Base-by-base conservation (phyloP, 2,888 invertebrate species). In the Eubasilissa splendida region DNA sequence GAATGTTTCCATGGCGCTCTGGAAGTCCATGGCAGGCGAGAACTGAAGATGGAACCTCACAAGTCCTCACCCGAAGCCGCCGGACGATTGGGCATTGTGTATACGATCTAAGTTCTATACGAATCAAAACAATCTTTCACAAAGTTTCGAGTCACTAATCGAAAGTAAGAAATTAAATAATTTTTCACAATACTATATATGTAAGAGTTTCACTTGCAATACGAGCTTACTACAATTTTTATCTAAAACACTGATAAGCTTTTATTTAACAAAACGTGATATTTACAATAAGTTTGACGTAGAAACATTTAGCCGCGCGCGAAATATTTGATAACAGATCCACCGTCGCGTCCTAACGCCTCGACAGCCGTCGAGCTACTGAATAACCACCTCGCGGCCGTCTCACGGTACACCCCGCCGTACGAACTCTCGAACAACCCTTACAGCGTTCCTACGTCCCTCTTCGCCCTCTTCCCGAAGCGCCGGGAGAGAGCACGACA, bases 1-100 rank as follows among this genome's bases (percentile, higher is more conserved):
- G 89, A 98, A 97, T 86, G 97, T 97, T 92, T 98, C 97, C 97
- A 98, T 97, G 86, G 97, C 97, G 93, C 97, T 97, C 93, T 97
- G 97, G 93, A 97, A 97, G 95, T 97, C 97, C 97, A 98, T 97
- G 88, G 81, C 52, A 77, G 66, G 14, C 56, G 31, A 66, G 60
- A 63, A 76, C 76, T 14, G 54, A 66, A 66, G 50, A 59, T 58
- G 14, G 3, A 31, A 42, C 65, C 52, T 56, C 56, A 66, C 77
- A 31, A 77, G 42, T 42, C 42, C 42, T 42, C 42, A 68, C n/a
- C 53, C 5, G 50, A 66, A 77, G 59, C 70, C 56, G 50, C 52
- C 70, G 58, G 31, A 71, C 22, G 58, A 75, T 4, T 22, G 52
- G 8, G n/a, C 75, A 75, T 75, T 75, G 75, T 71, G 22, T 22